Base-by-base conservation (phyloP, 2,888 invertebrate species). In the Orthonychiurus folsomi region DNA sequence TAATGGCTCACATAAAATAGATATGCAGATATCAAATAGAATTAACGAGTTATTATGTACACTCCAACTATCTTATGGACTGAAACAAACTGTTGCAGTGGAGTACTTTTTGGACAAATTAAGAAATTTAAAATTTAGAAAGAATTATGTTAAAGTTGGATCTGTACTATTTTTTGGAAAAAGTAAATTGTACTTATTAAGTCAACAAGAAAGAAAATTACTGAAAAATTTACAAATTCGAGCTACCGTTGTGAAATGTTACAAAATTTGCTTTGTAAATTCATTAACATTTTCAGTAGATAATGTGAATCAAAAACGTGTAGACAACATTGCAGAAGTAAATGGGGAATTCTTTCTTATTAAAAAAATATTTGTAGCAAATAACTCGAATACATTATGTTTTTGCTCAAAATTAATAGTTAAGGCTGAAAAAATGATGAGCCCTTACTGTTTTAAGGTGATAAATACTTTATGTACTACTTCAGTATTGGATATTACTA, bases 271-370 rank as follows among this genome's bases (percentile, higher is more conserved):
- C 20, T 28, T 9, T 28, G 56, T 56, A 3, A 56, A 56, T 28
- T 3, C 5, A 25, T 18, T n/a, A 20, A 26, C 12, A 20, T 56
- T 26, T 20, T 26, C 27, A 3, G 27, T 20, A 5, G 9, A 2
- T 3, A 28, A 26, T 18, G 3, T n/a, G 5, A 56, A 20, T 28
- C 3, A 2, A 20, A 56, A 56, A 28, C 56, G 37, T 12, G 26
- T 27, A 20, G 56, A 56, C 23, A 15, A 20, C 28, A 27, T 56
- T 27, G 56, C 20, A 5, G 56, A 56, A 56, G 37, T 56, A 15
- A 56, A 56, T 56, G 56, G 56, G 5, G 56, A 56, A 12, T 56
- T 28, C 28, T 56, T 56, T 21, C 2, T 56, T 20, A 18, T 56
- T 20, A 26, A 56, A n/a, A 56, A 28, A 28, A 25, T 56, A 3